These are phyloP conservation scores for Clistopyga incitator DNA, from an alignment of 2,888 invertebrate species.

Conservation along the genomic window DNA sequence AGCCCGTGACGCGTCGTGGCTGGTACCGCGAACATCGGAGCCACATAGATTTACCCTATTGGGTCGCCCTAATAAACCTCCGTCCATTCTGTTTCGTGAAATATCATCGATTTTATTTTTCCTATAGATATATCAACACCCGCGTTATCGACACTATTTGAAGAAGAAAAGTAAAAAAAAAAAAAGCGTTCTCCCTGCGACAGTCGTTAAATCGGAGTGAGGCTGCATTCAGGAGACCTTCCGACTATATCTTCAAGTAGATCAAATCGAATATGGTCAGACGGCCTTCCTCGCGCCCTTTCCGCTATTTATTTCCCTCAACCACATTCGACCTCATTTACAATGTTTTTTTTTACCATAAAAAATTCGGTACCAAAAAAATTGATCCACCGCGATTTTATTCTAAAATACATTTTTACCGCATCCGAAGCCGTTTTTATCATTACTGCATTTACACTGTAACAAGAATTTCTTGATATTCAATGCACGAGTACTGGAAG, in stretches of 20 bases:
- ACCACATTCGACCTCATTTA: not conserved
- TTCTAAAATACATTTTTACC: too few relatives aligned
- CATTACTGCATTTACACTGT: too few relatives aligned
- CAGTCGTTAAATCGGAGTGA: not conserved
- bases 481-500: too few relatives aligned
- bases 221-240: slow-evolving; percentile 5
- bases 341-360: too few relatives aligned
- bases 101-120: not conserved
- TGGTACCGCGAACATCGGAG: slow-evolving; percentile 49
- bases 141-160: not conserved
- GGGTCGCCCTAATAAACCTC: not conserved
- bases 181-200: not conserved
- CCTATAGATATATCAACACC: not conserved
- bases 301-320: not conserved
- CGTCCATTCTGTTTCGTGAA: slow-evolving; percentile 16
- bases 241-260: not conserved
- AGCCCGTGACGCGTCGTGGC: slow-evolving; percentile 39
- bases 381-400: too few relatives aligned
- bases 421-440: too few relatives aligned
- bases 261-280: slow-evolving; percentile 9
- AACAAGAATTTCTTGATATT: too few relatives aligned
- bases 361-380: too few relatives aligned
- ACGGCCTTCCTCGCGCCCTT: slow-evolving; percentile 4
- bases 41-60: slow-evolving; percentile 15
- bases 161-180: too few relatives aligned